Evolutionary conservation across 2,797 vertebrate genomes (phyloP).

Genomic region (Siniperca scherzeri): DNA sequence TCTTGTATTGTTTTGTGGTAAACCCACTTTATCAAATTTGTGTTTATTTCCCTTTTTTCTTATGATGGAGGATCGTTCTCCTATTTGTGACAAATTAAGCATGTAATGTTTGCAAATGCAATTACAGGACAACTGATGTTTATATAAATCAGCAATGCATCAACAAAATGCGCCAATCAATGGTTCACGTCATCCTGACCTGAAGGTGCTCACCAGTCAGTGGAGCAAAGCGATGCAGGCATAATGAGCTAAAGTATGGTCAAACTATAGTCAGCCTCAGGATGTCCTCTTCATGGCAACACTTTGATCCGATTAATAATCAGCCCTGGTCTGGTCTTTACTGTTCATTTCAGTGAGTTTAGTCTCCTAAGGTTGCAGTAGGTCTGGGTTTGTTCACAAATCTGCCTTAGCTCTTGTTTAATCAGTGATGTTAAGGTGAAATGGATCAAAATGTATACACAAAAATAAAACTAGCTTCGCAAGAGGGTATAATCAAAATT

Average conservation of each 20-base stretch:
- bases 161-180: conserved; percentile 49
- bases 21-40: conserved; percentile 35
- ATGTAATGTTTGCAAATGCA: conserved; percentile 68
- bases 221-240: conserved; percentile 57
- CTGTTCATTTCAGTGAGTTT: conserved; percentile 31
- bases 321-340: conserved; percentile 17
- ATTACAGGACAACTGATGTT: conserved; percentile 62
- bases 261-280: conserved; percentile 66
- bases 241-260: conserved; percentile 71
- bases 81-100: conserved; percentile 69
- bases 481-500: not conserved
- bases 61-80: conserved; percentile 46
- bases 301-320: conserved; percentile 69
- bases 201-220: conserved; percentile 57
- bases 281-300: conserved; percentile 65
- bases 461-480: not conserved
- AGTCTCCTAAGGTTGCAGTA: conserved; percentile 14
- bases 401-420: conserved; percentile 3
- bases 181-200: conserved; percentile 71
- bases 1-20: conserved; percentile 24
- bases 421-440: not conserved
- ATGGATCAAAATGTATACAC: conserved; percentile 16
- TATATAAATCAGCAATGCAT: conserved; percentile 63
- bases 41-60: conserved; percentile 40
- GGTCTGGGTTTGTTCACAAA: conserved; percentile 26